phyloP scores from a whole-genome alignment of 2,888 invertebrate genomes.

The Pemphredon lugubris region DNA sequence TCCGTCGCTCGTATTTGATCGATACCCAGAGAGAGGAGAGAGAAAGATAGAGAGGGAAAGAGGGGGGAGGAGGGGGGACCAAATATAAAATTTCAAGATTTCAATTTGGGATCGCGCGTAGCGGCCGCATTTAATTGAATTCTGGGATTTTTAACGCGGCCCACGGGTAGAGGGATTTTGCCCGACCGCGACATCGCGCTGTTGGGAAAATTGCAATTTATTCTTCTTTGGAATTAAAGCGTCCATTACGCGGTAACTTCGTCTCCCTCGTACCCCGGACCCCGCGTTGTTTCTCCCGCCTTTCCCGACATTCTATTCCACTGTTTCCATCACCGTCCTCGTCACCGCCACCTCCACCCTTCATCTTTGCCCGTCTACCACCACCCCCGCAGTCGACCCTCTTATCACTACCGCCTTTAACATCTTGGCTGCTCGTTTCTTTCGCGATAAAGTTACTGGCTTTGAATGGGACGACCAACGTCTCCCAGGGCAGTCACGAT shows the following conservation, averaged over 20 bases:
- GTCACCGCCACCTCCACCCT: slow-evolving; percentile 28
- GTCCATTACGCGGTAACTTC: slow-evolving; percentile 33
- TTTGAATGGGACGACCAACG: slow-evolving; percentile 16
- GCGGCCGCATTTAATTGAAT: slow-evolving; percentile 66
- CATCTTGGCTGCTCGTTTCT: slow-evolving; percentile 15
- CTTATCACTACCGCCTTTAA: neutral
- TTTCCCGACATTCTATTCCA: neutral
- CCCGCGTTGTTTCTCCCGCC: slow-evolving; percentile 50
- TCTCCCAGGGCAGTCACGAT: slow-evolving; percentile 40
- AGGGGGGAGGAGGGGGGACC: neutral
- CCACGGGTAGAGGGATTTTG: slow-evolving; percentile 7
- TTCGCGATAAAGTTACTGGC: slow-evolving; percentile 36
- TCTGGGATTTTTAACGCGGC: slow-evolving; percentile 36
- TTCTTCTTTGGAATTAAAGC: slow-evolving; percentile 68
- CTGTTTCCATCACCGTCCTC: neutral
- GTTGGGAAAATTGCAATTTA: slow-evolving; percentile 69
- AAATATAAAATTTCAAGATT: slow-evolving; percentile 48
- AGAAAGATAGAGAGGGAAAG: no score
- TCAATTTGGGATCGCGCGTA: slow-evolving; percentile 33
- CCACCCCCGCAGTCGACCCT: neutral
- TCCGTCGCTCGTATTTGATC: no score
- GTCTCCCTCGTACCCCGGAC: slow-evolving; percentile 15
- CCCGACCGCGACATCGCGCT: slow-evolving; percentile 42
- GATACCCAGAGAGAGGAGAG: no score
- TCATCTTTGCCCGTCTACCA: neutral